A percentile compares a stretch with the other conserved stretches of the same genome.
Evolutionary conservation across 2,113 vertebrate genomes (phyloP).

Genomic region (Oreochromis tanganicae): DNA sequence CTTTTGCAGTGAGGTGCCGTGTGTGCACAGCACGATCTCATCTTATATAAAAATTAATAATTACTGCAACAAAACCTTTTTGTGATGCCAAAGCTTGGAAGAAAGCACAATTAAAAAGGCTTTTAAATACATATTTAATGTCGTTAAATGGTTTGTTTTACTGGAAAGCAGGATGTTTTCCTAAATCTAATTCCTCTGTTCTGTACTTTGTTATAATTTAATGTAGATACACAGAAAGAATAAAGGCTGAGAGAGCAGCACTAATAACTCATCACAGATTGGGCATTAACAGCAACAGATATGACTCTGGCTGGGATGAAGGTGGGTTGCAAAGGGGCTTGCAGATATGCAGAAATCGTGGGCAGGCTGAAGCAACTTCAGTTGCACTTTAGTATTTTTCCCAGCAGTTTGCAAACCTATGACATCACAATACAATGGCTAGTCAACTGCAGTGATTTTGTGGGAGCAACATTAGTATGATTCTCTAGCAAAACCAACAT

Average conservation of each 20-base stretch:
- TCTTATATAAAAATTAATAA: neutral
- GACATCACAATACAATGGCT: neutral
- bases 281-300: neutral
- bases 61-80: neutral
- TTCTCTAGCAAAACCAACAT: neutral
- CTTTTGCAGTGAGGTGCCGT: neutral
- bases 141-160: neutral
- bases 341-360: neutral
- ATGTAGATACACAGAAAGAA: neutral
- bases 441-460: neutral
- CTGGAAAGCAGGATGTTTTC: neutral
- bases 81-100: neutral
- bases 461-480: neutral
- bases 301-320: neutral
- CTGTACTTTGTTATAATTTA: neutral
- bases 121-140: neutral
- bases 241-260: neutral
- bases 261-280: rapidly evolving
- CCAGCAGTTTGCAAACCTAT: too few species aligned
- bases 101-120: neutral
- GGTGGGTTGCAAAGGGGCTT: neutral
- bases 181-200: neutral
- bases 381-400: neutral
- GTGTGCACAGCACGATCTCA: neutral
- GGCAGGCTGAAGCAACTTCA: neutral